Evolutionary conservation across 2,113 vertebrate genomes (phyloP), one percentile per base, ranked within the genome.

Genomic region (Tyto alba): DNA sequence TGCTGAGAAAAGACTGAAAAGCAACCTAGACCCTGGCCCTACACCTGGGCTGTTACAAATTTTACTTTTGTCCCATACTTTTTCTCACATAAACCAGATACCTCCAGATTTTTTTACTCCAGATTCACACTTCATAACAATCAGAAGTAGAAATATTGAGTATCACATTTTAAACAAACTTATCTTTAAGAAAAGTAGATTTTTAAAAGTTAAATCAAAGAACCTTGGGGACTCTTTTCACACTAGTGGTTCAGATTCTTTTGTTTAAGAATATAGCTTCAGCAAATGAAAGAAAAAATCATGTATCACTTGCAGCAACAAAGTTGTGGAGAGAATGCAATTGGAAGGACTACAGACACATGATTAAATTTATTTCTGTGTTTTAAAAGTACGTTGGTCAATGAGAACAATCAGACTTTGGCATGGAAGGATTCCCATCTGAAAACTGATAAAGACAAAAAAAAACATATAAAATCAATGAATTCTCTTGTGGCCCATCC

Each of bases 401-500:
- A 45, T 15, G 12, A 18, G 40, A 88, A 74, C 18, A 88, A 80
- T 80, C 38, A 85, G 50, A 67, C 32, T 53, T 85, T 40, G 27
- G 10, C 52, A 83, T 0, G 0, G 19, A 23, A 79, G 21, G 34
- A 56, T 56, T 88, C 6, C 13, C 41, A 16, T 79, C 43, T 0
- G 3, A 68, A 85, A 77, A 34, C 5, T 6, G 10, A 36, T 94
- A 32, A 53, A 62, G 41, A 53, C 12, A 90, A 78, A 79, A 89
- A n/a, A n/a, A 47, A 47, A 41, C 43, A 52, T 22, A 93, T 1
- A 68, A 89, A 79, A 74, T n/a, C 4, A 13, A 16, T 43, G 30
- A 66, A 40, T 80, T 88, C 95, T 83, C 45, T 53, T 71, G 57
- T 38, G 47, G 55, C 9, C 43, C 15, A 41, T 88, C 26, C 50